A percentile compares a stretch with the other conserved stretches of the same genome.
Evolutionary conservation across 2,797 vertebrate genomes (phyloP).

Genomic region (Propithecus deckenii): DNA sequence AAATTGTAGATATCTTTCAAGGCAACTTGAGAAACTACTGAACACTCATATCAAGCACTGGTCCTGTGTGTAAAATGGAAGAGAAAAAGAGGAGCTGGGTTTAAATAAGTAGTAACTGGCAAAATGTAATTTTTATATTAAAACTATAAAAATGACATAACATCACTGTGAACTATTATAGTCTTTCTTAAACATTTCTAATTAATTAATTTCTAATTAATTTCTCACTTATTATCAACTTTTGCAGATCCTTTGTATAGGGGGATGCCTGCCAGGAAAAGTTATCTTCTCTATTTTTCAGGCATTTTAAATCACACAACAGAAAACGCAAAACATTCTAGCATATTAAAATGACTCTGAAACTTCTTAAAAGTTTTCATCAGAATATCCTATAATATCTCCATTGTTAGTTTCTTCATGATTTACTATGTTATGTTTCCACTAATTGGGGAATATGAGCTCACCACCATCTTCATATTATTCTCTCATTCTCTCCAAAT

Average conservation of each 20-base stretch:
- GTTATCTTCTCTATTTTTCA: not conserved
- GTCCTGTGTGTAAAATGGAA: conserved; percentile 36
- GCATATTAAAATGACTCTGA: not conserved
- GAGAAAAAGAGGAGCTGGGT: not conserved
- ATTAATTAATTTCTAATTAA: not conserved
- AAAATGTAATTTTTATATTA: conserved; percentile 34
- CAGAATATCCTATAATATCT: not conserved
- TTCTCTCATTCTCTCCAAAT: not conserved
- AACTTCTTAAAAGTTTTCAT: not conserved
- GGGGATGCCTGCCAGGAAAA: not conserved
- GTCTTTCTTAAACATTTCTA: not conserved
- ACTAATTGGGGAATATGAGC: not conserved
- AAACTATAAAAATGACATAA: conserved; percentile 58
- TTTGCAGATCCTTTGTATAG: not conserved
- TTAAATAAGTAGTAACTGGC: conserved; percentile 16
- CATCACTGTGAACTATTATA: not conserved
- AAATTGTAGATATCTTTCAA: conserved; percentile 74
- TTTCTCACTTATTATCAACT: not conserved
- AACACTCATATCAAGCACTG: conserved; percentile 43
- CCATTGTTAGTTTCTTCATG: not conserved
- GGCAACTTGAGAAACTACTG: conserved; percentile 54
- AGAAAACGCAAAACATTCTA: not conserved
- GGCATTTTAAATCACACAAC: not conserved
- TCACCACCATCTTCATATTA: not conserved
- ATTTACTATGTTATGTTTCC: not conserved